Percentiles rank a stretch among this genome's conserved stretches.
Conservation (phyloP, 2,797 vertebrate genomes). For the Gephyroberyx darwinii region DNA sequence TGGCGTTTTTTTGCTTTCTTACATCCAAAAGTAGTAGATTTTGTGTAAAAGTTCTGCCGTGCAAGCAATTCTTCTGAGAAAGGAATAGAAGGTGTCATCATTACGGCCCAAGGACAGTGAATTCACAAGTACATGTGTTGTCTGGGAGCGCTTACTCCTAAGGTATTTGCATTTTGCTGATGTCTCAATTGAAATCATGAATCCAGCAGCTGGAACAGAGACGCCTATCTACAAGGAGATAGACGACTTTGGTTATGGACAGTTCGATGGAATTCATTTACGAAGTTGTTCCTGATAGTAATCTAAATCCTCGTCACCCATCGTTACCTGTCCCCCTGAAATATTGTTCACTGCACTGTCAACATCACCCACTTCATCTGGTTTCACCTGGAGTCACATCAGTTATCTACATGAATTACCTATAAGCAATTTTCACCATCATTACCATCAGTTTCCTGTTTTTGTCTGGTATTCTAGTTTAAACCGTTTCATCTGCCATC, state of each 20-base stretch:
- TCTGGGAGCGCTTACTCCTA: slow-evolving; percentile 1
- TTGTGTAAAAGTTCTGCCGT: slow-evolving; percentile 23
- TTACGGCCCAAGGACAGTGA: slow-evolving; percentile 9
- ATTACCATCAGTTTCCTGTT: neutral
- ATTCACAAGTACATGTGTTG: slow-evolving; percentile 33
- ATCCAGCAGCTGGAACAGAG: slow-evolving; percentile 22
- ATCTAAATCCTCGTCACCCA: slow-evolving; percentile 7
- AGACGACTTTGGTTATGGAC: neutral
- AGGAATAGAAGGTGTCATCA: slow-evolving; percentile 22
- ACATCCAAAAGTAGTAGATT: slow-evolving; percentile 17
- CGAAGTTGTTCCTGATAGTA: slow-evolving; percentile 1
- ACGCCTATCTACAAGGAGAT: neutral
- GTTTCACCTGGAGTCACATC: too few species aligned
- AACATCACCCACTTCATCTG: too few species aligned
- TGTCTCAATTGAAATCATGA: slow-evolving; percentile 26
- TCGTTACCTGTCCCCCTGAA: neutral
- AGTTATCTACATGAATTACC: too few species aligned
- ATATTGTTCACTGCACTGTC: neutral
- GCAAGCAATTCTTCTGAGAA: slow-evolving; percentile 12
- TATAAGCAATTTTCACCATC: too few species aligned
- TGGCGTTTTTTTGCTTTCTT: slow-evolving; percentile 6
- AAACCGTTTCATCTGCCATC: neutral
- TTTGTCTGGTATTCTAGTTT: neutral
- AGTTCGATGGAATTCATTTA: neutral
- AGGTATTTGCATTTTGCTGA: slow-evolving; percentile 57